Evolutionary conservation across 2,888 invertebrate genomes (phyloP).

Genomic region (Drosophila bunnanda): DNA sequence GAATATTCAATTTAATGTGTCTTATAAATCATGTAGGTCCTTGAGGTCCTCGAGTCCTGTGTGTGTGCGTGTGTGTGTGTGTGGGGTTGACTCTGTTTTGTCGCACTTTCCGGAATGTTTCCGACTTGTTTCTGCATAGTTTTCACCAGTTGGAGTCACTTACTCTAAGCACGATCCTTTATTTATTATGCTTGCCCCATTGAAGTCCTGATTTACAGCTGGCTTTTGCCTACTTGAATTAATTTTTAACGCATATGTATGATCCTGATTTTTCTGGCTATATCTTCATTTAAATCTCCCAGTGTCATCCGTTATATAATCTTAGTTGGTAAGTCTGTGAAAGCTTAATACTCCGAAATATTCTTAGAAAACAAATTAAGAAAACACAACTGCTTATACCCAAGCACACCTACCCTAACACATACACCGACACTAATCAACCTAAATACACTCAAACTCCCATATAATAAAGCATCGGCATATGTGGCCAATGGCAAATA

Average conservation of each 20-base stretch:
- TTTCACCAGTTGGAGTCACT: slow-evolving; percentile 8
- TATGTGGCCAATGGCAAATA: neutral
- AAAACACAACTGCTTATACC: no score
- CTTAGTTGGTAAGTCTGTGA: no score
- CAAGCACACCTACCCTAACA: neutral
- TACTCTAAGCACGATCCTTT: neutral
- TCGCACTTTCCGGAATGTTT: slow-evolving; percentile 13
- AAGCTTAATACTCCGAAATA: no score
- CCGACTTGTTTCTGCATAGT: neutral
- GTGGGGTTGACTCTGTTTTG: slow-evolving; percentile 10
- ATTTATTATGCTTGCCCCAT: neutral
- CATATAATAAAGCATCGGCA: neutral
- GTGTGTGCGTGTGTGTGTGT: neutral
- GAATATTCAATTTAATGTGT: slow-evolving; percentile 78
- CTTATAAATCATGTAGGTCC: slow-evolving; percentile 77
- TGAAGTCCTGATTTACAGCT: slow-evolving; percentile 3
- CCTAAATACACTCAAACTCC: neutral
- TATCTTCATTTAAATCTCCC: no score
- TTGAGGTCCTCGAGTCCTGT: slow-evolving; percentile 42
- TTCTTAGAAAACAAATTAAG: neutral
- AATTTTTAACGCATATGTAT: neutral
- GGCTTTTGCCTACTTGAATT: neutral
- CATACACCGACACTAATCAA: no score
- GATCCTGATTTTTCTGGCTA: neutral
- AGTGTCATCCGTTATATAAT: no score